Percentiles rank a stretch among this genome's conserved stretches.
Evolutionary conservation across 2,113 vertebrate genomes (phyloP).

Genomic region (Triplophysa dalaica): DNA sequence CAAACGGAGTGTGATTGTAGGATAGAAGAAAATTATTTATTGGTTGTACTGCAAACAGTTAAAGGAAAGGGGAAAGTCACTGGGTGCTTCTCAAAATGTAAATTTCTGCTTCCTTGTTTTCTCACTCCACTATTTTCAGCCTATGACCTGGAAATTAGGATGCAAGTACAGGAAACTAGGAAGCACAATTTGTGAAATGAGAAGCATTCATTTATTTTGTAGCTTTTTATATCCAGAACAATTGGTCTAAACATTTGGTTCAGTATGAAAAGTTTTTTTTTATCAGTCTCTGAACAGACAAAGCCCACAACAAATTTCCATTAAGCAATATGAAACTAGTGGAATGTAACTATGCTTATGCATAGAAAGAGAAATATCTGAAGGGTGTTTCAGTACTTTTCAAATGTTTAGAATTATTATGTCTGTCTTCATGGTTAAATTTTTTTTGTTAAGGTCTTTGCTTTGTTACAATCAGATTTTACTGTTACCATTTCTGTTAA

Average conservation of each 20-base stretch:
- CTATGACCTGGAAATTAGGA: too few species aligned
- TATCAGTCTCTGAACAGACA: neutral
- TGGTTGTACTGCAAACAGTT: neutral
- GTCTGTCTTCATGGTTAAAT: neutral
- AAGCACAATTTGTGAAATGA: too few species aligned
- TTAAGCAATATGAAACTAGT: neutral
- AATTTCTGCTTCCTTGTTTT: too few species aligned
- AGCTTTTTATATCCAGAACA: neutral
- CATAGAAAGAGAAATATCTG: neutral
- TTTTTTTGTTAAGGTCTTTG: constrained; percentile 22
- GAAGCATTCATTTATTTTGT: too few species aligned
- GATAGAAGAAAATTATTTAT: neutral
- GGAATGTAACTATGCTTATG: neutral
- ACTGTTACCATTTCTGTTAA: neutral
- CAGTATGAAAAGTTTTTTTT: constrained; percentile 8
- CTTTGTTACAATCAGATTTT: constrained; percentile 51
- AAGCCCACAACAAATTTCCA: neutral
- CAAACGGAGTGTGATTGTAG: constrained; percentile 83
- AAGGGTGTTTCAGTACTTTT: constrained; percentile 2
- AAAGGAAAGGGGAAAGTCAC: too few species aligned
- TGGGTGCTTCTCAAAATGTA: too few species aligned
- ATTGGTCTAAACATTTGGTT: constrained; percentile 5
- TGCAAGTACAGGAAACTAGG: too few species aligned
- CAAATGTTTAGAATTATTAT: constrained; percentile 1
- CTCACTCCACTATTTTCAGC: too few species aligned